phyloP scores from a whole-genome alignment of 2,888 invertebrate species.

The Pyrocoelia pectoralis region DNA sequence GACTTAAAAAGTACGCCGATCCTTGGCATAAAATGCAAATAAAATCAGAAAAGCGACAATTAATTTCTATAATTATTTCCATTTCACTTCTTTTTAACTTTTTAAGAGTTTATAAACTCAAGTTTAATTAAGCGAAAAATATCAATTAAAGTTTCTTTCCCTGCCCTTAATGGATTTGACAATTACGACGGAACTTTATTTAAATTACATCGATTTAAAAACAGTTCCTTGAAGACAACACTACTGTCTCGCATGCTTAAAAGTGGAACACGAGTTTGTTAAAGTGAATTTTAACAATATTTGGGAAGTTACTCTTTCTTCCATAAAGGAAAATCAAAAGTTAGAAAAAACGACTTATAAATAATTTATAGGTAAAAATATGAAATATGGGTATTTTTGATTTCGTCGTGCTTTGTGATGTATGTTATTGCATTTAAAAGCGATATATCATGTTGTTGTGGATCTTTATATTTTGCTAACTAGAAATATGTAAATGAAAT shows the following conservation, averaged over 20 bases:
- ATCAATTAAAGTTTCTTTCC: not conserved
- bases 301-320: not conserved
- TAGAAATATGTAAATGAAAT: conserved; percentile 4
- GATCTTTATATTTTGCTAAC: conserved; percentile 7
- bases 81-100: not conserved
- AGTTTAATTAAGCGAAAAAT: not conserved
- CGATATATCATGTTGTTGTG: not conserved
- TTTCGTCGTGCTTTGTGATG: not conserved
- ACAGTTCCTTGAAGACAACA: not conserved
- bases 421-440: conserved; percentile 8
- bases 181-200: not conserved
- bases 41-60: not conserved
- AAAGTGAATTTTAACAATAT: not conserved
- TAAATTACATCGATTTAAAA: conserved; percentile 1
- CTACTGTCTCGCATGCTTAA: too few relatives aligned
- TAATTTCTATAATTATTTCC: not conserved
- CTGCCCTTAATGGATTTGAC: not conserved
- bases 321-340: not conserved
- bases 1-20: too few relatives aligned
- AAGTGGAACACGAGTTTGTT: not conserved
- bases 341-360: too few relatives aligned
- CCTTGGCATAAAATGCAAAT: not conserved
- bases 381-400: not conserved
- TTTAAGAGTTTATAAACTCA: not conserved
- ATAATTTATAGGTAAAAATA: not conserved